Evolutionary conservation across 2,113 vertebrate species (phyloP), one percentile per base, ranked within the genome.

Genomic region (Columba livia): DNA sequence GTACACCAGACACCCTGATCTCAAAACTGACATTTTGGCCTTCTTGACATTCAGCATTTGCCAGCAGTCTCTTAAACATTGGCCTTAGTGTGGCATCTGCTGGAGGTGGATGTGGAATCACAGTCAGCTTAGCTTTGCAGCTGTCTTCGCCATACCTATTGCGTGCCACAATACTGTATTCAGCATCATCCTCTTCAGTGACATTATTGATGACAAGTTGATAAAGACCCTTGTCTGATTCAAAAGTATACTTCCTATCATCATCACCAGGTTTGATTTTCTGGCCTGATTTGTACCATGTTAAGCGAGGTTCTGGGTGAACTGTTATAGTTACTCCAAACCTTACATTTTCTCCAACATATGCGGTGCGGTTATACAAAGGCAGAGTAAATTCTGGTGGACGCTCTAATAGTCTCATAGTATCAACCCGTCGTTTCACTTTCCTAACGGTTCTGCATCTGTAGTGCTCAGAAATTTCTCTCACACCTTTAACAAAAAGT

Each of bases 21-120:
- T 99, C 99, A 98, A 99, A 99, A 93, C 99, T 98, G 75, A 98
- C 96, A 28, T 97, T 98, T 81, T 99, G 99, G 81, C 99, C 99
- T 98, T 99, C 99, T 82, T 97, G 98, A 94, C 99, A 99, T 93
- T 99, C 99, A 29, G 99, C 97, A 42, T 99, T 99, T 93, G 99
- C 99, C 57, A 99, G 98, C 47, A 99, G 96, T n/a, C 99, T 98
- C 97, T 99, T 99, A 96, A 99, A 99, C 99, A 99, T 99, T 71
- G 99, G 99, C 94, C 99, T 98, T 86, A 99, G 92, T 3, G 99
- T 99, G 42, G 98, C 98, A 40, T 99, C 99, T 93, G 98, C 97
- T 77, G 99, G 98, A 95, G 98, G 98, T 25, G 99, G 99, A 69
- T 99, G 98, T 5, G 98, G 98, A 86, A 98, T 97, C 44, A 99